These are phyloP conservation scores for Eupithecia vulgata DNA, from an alignment of 2,888 invertebrate genomes.

Conservation along the genomic window DNA sequence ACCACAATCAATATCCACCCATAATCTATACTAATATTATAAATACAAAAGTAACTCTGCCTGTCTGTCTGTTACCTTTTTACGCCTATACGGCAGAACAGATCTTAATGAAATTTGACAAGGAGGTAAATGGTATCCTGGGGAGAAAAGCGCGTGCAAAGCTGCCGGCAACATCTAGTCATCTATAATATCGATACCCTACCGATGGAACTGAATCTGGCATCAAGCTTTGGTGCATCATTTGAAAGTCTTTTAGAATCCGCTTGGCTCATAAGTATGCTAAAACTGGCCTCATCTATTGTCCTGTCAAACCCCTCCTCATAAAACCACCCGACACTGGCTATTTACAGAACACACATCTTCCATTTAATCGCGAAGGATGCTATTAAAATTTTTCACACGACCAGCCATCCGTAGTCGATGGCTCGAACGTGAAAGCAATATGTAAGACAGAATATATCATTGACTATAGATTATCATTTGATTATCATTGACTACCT, in stretches of 20 bases:
- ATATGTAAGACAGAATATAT: constrained; percentile 50
- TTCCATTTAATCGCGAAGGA: constrained; percentile 54
- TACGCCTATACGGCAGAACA: too few species aligned
- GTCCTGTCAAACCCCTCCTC: constrained; percentile 59
- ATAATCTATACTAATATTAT: too few species aligned
- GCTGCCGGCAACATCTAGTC: too few species aligned
- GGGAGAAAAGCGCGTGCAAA: too few species aligned
- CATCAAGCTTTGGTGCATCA: not conserved
- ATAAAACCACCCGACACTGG: constrained; percentile 45
- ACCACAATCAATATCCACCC: too few species aligned
- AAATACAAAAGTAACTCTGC: too few species aligned
- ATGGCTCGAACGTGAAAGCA: constrained; percentile 56
- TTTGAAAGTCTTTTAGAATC: not conserved
- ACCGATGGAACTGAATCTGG: not conserved
- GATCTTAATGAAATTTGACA: too few species aligned
- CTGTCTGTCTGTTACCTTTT: too few species aligned
- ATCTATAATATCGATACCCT: too few species aligned
- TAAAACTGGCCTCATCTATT: constrained; percentile 49
- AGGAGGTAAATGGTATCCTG: too few species aligned
- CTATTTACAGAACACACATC: constrained; percentile 41
- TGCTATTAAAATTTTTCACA: constrained; percentile 66
- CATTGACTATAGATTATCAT: constrained; percentile 35
- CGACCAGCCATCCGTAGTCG: constrained; percentile 45
- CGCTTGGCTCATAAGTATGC: constrained; percentile 38
- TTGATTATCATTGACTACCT: too few species aligned